Evolutionary conservation across 37 sponge, comb jelly and placozoan species (phyloP).

Genomic region (Oscarella lobularis): DNA sequence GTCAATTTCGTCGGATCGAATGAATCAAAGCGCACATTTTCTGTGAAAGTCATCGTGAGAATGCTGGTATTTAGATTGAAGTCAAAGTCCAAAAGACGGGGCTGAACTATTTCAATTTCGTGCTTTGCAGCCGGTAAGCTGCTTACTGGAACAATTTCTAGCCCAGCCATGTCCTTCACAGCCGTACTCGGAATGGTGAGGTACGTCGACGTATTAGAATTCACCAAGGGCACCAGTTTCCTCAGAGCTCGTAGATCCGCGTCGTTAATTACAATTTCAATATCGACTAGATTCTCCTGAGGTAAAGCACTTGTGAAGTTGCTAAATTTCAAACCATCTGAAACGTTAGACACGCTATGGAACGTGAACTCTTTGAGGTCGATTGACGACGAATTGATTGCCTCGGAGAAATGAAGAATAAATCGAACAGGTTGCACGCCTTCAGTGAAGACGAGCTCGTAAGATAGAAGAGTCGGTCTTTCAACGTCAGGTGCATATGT

Average conservation of each 20-base stretch:
- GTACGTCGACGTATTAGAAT: slow-evolving; percentile 22
- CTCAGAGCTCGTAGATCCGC: slow-evolving; percentile 55
- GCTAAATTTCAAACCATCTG: neutral
- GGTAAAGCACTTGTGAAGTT: slow-evolving; percentile 12
- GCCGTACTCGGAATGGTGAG: slow-evolving; percentile 27
- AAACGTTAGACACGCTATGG: neutral
- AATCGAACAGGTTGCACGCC: neutral
- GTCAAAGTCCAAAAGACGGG: slow-evolving; percentile 41
- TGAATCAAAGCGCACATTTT: slow-evolving; percentile 23
- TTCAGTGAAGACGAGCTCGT: neutral
- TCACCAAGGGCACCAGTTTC: slow-evolving; percentile 53
- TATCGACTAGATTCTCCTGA: slow-evolving; percentile 33
- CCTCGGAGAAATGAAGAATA: neutral
- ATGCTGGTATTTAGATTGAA: slow-evolving; percentile 42
- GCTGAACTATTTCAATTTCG: slow-evolving; percentile 39
- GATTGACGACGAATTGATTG: neutral
- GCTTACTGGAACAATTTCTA: neutral
- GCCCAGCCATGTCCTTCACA: slow-evolving; percentile 56
- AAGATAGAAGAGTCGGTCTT: neutral
- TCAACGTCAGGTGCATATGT: neutral
- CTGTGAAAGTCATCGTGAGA: slow-evolving; percentile 49
- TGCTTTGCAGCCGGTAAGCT: slow-evolving; percentile 31
- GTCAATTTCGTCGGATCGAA: slow-evolving; percentile 43
- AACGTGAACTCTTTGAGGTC: slow-evolving; percentile 37
- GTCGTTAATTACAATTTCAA: slow-evolving; percentile 45